Percentiles rank a stretch among this genome's conserved stretches.
phyloP scores from a whole-genome alignment of 2,113 vertebrate genomes.

The Scomber colias region DNA sequence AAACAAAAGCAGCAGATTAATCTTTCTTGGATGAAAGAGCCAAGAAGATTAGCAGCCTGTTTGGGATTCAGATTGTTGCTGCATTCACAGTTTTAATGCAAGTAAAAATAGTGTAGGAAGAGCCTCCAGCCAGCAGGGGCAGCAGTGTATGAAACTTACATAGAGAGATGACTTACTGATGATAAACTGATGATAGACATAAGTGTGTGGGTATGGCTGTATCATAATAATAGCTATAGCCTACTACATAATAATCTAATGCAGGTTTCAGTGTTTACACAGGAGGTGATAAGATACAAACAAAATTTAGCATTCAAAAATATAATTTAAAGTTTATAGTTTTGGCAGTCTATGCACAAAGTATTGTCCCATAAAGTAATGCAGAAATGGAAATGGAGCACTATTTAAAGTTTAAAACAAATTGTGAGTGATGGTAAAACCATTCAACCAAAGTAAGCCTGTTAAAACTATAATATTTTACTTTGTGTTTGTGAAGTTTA shows the following conservation, averaged over 20 bases:
- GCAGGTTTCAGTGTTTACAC: background rate
- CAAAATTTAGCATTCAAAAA: background rate
- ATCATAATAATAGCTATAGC: too few relatives aligned
- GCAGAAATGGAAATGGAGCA: too few relatives aligned
- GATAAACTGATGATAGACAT: too few relatives aligned
- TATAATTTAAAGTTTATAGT: too few relatives aligned
- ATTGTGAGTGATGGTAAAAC: too few relatives aligned
- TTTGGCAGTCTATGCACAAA: too few relatives aligned
- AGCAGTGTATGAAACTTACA: background rate
- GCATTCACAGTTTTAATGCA: background rate
- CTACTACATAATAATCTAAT: background rate
- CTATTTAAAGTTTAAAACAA: too few relatives aligned
- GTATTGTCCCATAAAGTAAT: too few relatives aligned
- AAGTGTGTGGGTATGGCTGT: too few relatives aligned
- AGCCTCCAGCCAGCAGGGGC: slow-evolving; percentile 37
- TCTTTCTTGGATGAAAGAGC: slow-evolving; percentile 44
- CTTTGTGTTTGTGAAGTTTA: too few relatives aligned
- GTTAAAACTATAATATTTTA: too few relatives aligned
- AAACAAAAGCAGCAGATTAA: slow-evolving; percentile 26
- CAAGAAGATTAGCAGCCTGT: slow-evolving; percentile 36
- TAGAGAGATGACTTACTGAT: background rate
- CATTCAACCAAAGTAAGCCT: too few relatives aligned
- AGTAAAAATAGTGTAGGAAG: slow-evolving; percentile 3
- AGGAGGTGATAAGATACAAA: background rate
- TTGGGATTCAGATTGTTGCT: slow-evolving; percentile 9